Evolutionary conservation across 2,888 invertebrate species (phyloP).

Genomic region (Plebejus argus): DNA sequence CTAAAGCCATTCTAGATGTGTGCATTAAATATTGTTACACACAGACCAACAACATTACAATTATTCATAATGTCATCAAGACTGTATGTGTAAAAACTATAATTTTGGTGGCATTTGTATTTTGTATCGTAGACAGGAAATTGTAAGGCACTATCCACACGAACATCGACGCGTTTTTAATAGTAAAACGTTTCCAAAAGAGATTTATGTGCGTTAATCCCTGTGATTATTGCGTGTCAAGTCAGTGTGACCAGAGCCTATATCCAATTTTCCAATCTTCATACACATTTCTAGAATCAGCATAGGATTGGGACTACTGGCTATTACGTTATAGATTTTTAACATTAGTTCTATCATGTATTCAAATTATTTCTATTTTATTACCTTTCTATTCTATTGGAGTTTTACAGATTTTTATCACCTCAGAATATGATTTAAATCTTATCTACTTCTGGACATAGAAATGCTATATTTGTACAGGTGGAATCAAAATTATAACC

Average conservation of each 20-base stretch:
- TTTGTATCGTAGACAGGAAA: neutral
- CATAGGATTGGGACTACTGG: neutral
- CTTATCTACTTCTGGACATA: conserved; percentile 22
- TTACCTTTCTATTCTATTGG: neutral
- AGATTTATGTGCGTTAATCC: conserved; percentile 7
- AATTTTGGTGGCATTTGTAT: neutral
- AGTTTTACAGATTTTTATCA: conserved; percentile 1
- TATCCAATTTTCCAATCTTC: neutral
- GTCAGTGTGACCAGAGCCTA: neutral
- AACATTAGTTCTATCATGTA: neutral
- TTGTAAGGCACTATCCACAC: neutral
- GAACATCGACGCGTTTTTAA: neutral
- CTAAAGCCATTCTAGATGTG: neutral
- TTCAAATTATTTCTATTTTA: neutral
- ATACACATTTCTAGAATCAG: neutral
- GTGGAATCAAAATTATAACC: conserved; percentile 6
- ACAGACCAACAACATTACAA: too few species aligned
- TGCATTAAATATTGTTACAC: neutral
- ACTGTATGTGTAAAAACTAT: too few species aligned
- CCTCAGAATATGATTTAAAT: neutral
- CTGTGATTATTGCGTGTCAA: neutral
- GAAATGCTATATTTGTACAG: conserved; percentile 24
- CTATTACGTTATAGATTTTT: neutral
- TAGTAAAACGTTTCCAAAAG: conserved; percentile 1
- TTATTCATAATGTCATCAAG: too few species aligned